Evolutionary conservation across 2,888 invertebrate species (phyloP), one percentile per base, ranked within the genome.

Genomic region (Linnaemya vulpina): DNA sequence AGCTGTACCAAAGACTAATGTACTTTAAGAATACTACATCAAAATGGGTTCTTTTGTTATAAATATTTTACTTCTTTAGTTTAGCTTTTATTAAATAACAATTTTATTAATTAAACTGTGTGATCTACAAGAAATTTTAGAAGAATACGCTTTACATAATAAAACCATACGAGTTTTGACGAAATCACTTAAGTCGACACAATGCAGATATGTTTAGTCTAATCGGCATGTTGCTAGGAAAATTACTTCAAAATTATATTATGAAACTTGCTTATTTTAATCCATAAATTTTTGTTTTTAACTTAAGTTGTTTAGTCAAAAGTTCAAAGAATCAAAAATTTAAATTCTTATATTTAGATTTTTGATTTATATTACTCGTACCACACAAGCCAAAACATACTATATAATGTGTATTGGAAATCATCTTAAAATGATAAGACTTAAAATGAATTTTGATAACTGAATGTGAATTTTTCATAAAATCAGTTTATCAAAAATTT

Each of bases 21-120:
- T 75, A 85, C 40, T 63, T 46, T 51, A 67, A 73, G 49, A 25
- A 40, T 25, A 38, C 20, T 25, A 74, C 76, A 71, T 38, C 13
- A 58, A 65, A 67, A 62, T 68, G 85, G 85, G 82, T 75, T 55
- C 60, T 84, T 71, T 60, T 74, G 70, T 81, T 78, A 70, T 40
- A 78, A 74, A 68, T 20, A 63, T 62, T 9, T 40, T 55, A 51
- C 55, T 46, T 80, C 38, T 73, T 70, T 74, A 55, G 77, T 68
- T 81, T 82, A 85, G 82, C 82, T 85, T 78, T 75, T 79, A 75
- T 79, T 71, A 22, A 71, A 79, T 82, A 82, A 82, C 78, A 43
- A 70, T 49, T 60, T 78, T 43, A 68, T 73, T 76, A 70, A 68
- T 67, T 46, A 55, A 79, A 65, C 65, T 84, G 71, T 80, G 71